Conservation (phyloP, 2,113 vertebrate genomes). For the Syrrhaptes paradoxus region DNA sequence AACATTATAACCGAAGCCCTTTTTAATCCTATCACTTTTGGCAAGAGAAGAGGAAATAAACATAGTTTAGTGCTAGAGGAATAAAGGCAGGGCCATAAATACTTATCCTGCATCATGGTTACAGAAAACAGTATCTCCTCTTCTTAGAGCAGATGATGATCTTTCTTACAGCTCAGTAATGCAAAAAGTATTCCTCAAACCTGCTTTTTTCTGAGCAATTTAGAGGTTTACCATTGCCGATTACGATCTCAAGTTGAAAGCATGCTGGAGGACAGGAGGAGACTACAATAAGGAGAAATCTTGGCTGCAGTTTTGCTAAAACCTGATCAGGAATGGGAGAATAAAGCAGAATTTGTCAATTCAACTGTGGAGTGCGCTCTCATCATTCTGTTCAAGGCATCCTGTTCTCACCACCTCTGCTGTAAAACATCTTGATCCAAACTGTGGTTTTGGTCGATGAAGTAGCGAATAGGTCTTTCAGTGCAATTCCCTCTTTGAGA, state of each 20-base stretch:
- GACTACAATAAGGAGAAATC: not conserved
- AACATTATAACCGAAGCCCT: not conserved
- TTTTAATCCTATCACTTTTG: not conserved
- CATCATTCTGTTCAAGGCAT: not conserved
- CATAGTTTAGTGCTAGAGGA: not conserved
- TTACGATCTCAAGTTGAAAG: not conserved
- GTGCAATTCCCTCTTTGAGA: not conserved
- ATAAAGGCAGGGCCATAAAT: not conserved
- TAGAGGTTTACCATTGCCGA: not conserved
- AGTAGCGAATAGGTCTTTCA: conserved; percentile 30
- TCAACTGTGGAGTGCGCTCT: rapidly evolving
- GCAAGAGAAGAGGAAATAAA: not conserved
- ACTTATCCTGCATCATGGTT: not conserved
- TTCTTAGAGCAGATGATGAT: not conserved
- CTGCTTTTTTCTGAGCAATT: not conserved
- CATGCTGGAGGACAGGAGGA: not conserved
- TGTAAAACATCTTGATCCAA: conserved; percentile 10
- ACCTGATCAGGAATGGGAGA: not conserved
- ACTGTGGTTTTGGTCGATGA: not conserved
- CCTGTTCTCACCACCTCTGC: not conserved
- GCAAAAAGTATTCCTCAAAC: not conserved
- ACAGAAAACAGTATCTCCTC: not conserved
- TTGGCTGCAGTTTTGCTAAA: not conserved
- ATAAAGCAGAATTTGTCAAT: not conserved
- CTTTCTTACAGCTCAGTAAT: not conserved